A percentile compares a stretch with the other conserved stretches of the same genome.
Conservation (phyloP, 2,113 vertebrate species). For the Terrapene triunguis region DNA sequence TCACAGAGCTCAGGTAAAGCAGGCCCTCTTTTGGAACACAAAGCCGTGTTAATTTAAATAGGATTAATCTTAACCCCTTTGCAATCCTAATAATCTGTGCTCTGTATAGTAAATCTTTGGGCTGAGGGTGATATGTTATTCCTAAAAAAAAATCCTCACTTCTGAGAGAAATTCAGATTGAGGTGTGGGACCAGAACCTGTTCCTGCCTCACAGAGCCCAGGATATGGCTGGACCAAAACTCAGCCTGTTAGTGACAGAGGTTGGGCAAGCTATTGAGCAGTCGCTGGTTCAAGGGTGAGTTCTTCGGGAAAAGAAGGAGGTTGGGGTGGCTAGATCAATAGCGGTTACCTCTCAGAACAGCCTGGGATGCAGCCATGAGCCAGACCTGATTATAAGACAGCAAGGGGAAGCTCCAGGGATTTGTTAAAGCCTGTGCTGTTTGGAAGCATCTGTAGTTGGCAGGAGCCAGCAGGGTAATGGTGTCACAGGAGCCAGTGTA, state of each 20-base stretch:
- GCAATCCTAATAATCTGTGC: slow-evolving; percentile 61
- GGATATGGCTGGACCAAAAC: not conserved
- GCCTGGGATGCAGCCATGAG: not conserved
- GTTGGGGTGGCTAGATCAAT: not conserved
- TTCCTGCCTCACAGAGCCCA: rapidly evolving
- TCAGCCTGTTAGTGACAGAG: not conserved
- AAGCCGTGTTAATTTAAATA: slow-evolving; percentile 73
- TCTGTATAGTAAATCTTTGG: slow-evolving; percentile 40
- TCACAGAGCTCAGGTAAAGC: slow-evolving; percentile 30
- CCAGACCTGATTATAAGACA: not conserved
- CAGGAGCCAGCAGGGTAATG: not conserved
- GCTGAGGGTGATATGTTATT: not conserved
- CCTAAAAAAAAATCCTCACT: not conserved
- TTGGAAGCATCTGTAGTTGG: not conserved
- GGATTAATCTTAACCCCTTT: slow-evolving; percentile 70
- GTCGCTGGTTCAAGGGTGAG: not conserved
- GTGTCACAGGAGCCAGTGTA: not conserved
- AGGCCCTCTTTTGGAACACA: slow-evolving; percentile 72
- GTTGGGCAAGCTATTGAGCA: not conserved
- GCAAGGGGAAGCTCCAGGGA: not conserved
- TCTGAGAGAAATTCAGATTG: not conserved
- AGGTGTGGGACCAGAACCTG: not conserved
- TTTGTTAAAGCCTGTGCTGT: not conserved
- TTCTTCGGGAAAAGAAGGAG: not conserved
- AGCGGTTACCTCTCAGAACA: not conserved